Percentiles rank a stretch among this genome's conserved stretches.
Conservation (phyloP, 2,113 vertebrate species). For the Neolamprologus falcicula region DNA sequence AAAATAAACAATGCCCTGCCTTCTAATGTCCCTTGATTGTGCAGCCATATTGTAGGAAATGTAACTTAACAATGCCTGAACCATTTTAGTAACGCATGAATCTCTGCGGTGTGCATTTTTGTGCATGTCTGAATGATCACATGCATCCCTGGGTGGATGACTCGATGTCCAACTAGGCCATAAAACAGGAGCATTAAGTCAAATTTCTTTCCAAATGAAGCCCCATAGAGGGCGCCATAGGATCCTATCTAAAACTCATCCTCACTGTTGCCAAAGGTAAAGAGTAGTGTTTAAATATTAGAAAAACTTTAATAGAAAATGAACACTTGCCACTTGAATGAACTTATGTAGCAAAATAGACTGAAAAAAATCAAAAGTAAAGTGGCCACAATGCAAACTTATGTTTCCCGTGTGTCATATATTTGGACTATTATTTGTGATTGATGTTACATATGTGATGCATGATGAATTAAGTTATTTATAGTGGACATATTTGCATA, state of each 20-base stretch:
- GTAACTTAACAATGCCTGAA: fast-evolving
- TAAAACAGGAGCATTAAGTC: neutral
- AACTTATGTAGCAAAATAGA: neutral
- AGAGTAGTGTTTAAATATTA: neutral
- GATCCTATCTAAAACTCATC: neutral
- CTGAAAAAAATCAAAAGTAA: neutral
- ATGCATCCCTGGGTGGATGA: neutral
- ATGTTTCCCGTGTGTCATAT: neutral
- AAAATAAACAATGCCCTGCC: fast-evolving
- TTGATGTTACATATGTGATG: neutral
- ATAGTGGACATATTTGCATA: neutral
- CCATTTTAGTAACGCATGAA: neutral
- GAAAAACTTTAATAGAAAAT: neutral
- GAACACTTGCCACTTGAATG: neutral
- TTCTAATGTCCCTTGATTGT: neutral
- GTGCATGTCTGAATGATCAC: neutral
- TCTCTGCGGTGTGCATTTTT: neutral
- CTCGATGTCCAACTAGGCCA: neutral
- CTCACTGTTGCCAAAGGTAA: neutral
- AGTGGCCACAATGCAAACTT: neutral
- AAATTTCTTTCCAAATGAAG: neutral
- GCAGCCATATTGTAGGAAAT: neutral
- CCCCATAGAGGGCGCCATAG: conserved; percentile 28
- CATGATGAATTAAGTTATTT: neutral
- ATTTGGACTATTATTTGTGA: neutral